These are phyloP conservation scores for Aphis craccivora DNA, from an alignment of 1,140 invertebrate species.

Conservation along the genomic window DNA sequence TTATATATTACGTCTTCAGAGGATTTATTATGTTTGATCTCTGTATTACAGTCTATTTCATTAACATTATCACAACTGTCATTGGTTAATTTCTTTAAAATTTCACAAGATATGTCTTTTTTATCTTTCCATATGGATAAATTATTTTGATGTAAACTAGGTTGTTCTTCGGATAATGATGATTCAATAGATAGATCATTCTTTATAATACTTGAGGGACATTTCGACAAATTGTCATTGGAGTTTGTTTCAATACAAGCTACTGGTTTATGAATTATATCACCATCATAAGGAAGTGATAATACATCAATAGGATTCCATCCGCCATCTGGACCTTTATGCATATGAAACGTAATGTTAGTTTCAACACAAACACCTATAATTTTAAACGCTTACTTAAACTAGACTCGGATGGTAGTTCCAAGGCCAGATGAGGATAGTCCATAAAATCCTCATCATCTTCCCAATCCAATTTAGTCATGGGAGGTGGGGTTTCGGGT, in stretches of 20 bases:
- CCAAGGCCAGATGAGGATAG: constrained; percentile 40
- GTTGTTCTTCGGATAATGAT: neutral
- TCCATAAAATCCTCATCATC: constrained; percentile 45
- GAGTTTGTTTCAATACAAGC: neutral
- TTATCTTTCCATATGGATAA: constrained; percentile 21
- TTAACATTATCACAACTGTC: neutral
- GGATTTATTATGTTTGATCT: neutral
- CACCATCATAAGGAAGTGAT: constrained; percentile 13
- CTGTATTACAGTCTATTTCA: constrained; percentile 8
- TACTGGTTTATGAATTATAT: neutral
- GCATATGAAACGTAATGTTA: neutral
- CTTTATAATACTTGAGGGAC: neutral
- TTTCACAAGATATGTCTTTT: neutral
- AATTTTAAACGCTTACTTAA: constrained; percentile 30
- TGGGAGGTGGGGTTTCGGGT: constrained; percentile 32
- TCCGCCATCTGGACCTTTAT: constrained; percentile 35
- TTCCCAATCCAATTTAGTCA: constrained; percentile 51
- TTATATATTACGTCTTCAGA: neutral
- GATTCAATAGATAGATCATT: neutral
- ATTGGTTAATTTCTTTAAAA: constrained; percentile 3
- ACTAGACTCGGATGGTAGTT: constrained; percentile 48
- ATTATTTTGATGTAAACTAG: constrained; percentile 12
- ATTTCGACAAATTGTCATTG: neutral
- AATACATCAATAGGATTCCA: constrained; percentile 46
- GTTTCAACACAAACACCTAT: neutral